Evolutionary conservation across 2,113 vertebrate species (phyloP).

Genomic region (Nyctibius bracteatus): DNA sequence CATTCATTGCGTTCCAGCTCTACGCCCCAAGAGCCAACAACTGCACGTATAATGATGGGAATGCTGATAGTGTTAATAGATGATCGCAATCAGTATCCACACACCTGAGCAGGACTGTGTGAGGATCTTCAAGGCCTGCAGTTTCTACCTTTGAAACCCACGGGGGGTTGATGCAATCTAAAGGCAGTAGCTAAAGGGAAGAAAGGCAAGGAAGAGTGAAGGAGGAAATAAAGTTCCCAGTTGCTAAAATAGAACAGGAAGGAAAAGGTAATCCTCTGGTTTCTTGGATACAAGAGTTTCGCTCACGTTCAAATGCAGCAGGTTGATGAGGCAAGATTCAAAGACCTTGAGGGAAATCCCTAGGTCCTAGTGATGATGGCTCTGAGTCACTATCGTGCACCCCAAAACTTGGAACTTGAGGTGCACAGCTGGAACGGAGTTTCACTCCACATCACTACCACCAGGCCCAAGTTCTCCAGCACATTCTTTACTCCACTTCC

Average conservation of each 20-base stretch:
- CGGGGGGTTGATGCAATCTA: constrained; percentile 10
- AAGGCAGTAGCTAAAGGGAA: constrained; percentile 39
- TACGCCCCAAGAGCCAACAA: constrained; percentile 21
- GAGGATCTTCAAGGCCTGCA: constrained; percentile 42
- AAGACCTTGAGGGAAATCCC: constrained; percentile 31
- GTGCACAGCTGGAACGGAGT: background rate
- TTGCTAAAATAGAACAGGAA: constrained; percentile 53
- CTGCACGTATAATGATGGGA: constrained; percentile 29
- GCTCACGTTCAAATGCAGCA: background rate
- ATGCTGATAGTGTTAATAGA: constrained; percentile 39
- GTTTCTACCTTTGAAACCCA: constrained; percentile 49
- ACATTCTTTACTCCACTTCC: background rate
- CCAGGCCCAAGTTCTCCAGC: background rate
- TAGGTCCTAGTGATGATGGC: background rate
- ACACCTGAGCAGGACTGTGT: constrained; percentile 45
- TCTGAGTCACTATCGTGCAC: background rate
- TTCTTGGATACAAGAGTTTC: background rate
- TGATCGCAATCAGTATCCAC: constrained; percentile 58
- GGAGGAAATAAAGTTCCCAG: constrained; percentile 44
- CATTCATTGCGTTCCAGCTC: constrained; percentile 57
- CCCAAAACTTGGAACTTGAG: background rate
- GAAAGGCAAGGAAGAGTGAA: background rate
- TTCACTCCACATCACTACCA: background rate
- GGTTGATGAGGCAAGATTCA: background rate
- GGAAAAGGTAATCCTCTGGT: constrained; percentile 31